phyloP scores from a whole-genome alignment of 2,113 vertebrate genomes.

The Oncorhynchus masou region DNA sequence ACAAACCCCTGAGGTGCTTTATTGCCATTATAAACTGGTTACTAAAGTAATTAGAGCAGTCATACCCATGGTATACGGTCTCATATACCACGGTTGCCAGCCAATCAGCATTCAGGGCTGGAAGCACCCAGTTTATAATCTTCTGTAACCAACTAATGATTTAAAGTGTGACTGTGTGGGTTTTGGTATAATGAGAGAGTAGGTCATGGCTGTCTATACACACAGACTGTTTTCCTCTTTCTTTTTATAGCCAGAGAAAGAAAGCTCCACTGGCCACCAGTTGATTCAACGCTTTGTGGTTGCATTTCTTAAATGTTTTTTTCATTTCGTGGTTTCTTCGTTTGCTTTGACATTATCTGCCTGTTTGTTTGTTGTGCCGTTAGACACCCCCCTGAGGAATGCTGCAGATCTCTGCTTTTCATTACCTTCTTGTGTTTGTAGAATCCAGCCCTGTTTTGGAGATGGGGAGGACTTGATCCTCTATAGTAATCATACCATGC shows the following conservation, averaged over 20 bases:
- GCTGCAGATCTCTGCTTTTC: conserved; percentile 59
- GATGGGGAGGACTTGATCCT: conserved; percentile 1
- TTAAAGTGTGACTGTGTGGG: conserved; percentile 53
- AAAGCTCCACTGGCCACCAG: not conserved
- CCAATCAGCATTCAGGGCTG: not conserved
- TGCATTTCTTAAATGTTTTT: conserved; percentile 51
- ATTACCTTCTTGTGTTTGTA: conserved; percentile 54
- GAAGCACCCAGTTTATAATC: conserved; percentile 26
- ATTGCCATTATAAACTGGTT: too few relatives aligned
- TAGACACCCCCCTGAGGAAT: conserved; percentile 40
- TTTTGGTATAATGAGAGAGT: conserved; percentile 39
- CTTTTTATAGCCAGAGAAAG: conserved; percentile 14
- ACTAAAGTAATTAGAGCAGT: too few relatives aligned
- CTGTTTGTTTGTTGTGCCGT: conserved; percentile 48
- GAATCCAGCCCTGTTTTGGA: conserved; percentile 31
- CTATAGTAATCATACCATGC: conserved; percentile 22
- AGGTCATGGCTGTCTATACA: conserved; percentile 45
- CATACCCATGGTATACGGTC: too few relatives aligned
- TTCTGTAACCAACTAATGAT: conserved; percentile 43
- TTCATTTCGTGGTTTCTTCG: conserved; percentile 57
- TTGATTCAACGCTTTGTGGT: conserved; percentile 51
- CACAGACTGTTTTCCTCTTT: conserved; percentile 17
- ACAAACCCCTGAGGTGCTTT: too few relatives aligned
- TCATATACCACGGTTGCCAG: too few relatives aligned
- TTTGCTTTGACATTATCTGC: conserved; percentile 48